phyloP scores from a whole-genome alignment of 2,113 vertebrate species.

The Noctilio leporinus region DNA sequence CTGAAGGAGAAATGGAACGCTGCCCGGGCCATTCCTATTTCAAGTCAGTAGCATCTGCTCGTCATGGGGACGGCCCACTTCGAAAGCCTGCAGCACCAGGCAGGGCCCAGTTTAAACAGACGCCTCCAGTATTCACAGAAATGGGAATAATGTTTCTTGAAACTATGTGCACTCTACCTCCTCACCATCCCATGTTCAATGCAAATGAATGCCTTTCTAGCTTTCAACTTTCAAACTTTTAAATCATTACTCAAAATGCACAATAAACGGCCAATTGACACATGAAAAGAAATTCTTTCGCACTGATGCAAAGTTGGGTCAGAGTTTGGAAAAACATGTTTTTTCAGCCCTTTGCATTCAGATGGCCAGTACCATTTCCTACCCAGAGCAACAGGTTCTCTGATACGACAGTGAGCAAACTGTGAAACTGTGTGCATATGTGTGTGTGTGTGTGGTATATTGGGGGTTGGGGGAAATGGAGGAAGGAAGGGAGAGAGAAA shows the following conservation, averaged over 20 bases:
- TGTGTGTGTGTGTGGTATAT: too few relatives aligned
- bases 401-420: not conserved
- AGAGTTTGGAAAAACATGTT: not conserved
- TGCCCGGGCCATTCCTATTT: not conserved
- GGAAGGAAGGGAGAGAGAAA: too few relatives aligned
- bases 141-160: not conserved
- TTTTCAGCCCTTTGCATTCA: not conserved
- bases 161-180: not conserved
- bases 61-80: not conserved
- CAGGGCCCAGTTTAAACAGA: not conserved
- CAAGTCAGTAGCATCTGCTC: not conserved
- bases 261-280: not conserved
- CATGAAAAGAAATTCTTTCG: not conserved
- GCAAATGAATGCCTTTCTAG: not conserved
- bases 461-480: not conserved
- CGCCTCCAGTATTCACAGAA: not conserved
- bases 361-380: not conserved
- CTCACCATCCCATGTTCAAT: not conserved
- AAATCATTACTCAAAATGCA: not conserved
- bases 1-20: constrained; percentile 35
- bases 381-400: not conserved
- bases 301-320: not conserved
- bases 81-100: not conserved
- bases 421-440: not conserved
- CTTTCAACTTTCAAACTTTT: not conserved